phyloP scores from a whole-genome alignment of 1,140 invertebrate species.

The Bursaphelenchus mucronatus region DNA sequence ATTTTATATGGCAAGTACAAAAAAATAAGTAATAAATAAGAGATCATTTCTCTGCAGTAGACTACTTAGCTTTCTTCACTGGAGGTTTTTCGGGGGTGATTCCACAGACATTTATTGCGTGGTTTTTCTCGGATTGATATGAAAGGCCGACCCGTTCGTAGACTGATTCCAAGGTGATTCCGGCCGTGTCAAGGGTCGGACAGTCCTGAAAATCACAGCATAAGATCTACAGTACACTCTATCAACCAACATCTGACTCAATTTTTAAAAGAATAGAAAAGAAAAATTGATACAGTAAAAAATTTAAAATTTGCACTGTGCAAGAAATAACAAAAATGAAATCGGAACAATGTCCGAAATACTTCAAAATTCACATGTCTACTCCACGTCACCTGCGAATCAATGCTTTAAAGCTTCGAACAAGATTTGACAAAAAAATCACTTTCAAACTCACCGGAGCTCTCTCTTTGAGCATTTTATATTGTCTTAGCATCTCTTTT shows the following conservation, averaged over 20 bases:
- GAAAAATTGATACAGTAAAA: not conserved
- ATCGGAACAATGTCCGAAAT: too few species aligned
- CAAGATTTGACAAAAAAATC: too few species aligned
- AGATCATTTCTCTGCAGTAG: too few species aligned
- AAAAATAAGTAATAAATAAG: too few species aligned
- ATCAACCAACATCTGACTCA: not conserved
- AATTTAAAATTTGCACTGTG: not conserved
- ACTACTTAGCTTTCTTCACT: too few species aligned
- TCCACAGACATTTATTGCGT: not conserved
- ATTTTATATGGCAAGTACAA: too few species aligned
- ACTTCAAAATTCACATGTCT: too few species aligned
- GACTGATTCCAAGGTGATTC: conserved; percentile 22
- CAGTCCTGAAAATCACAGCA: conserved; percentile 11
- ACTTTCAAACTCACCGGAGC: conserved; percentile 15
- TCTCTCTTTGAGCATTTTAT: conserved; percentile 15
- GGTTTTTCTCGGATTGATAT: conserved; percentile 26
- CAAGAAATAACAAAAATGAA: too few species aligned
- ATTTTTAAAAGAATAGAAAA: too few species aligned
- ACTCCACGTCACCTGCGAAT: too few species aligned
- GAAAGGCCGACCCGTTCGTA: conserved; percentile 23
- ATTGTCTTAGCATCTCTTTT: conserved; percentile 16
- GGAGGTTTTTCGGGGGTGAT: too few species aligned
- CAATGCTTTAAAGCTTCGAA: too few species aligned
- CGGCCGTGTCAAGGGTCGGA: conserved; percentile 13
- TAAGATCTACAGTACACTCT: not conserved